A percentile compares a stretch with the other conserved stretches of the same genome.
Conservation (phyloP, 1,140 invertebrate genomes). For the Whitmania pigra region DNA sequence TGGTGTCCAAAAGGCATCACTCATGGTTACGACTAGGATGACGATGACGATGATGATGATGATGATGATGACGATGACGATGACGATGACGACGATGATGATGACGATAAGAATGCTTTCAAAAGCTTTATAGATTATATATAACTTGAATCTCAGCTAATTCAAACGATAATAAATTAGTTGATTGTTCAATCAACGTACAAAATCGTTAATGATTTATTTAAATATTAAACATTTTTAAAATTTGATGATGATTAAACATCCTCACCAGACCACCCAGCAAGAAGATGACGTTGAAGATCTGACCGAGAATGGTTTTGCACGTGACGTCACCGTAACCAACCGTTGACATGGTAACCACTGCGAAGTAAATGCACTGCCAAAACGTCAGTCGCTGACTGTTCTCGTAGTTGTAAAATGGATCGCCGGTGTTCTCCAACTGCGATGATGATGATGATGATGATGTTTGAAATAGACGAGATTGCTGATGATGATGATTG, state of each 20-base stretch:
- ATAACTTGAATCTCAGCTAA: too few species aligned
- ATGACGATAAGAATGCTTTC: background rate
- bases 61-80: conserved; percentile 12
- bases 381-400: conserved; percentile 37
- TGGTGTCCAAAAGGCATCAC: background rate
- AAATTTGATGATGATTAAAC: too few species aligned
- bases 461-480: conserved; percentile 13
- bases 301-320: conserved; percentile 35
- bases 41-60: conserved; percentile 14
- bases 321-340: conserved; percentile 42
- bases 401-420: conserved; percentile 36
- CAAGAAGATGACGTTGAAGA: conserved; percentile 40
- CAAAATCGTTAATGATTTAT: too few species aligned
- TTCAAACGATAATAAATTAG: too few species aligned
- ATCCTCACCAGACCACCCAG: conserved; percentile 36
- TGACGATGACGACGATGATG: background rate
- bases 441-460: conserved; percentile 26
- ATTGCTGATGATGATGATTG: conserved; percentile 11
- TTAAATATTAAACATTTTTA: too few species aligned
- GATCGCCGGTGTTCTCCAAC: conserved; percentile 42
- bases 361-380: conserved; percentile 42
- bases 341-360: conserved; percentile 44
- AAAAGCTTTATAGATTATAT: too few species aligned
- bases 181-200: too few species aligned
- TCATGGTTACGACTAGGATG: conserved; percentile 1